Base-by-base conservation (phyloP, 2,888 invertebrate species). In the Catocala sponsa region DNA sequence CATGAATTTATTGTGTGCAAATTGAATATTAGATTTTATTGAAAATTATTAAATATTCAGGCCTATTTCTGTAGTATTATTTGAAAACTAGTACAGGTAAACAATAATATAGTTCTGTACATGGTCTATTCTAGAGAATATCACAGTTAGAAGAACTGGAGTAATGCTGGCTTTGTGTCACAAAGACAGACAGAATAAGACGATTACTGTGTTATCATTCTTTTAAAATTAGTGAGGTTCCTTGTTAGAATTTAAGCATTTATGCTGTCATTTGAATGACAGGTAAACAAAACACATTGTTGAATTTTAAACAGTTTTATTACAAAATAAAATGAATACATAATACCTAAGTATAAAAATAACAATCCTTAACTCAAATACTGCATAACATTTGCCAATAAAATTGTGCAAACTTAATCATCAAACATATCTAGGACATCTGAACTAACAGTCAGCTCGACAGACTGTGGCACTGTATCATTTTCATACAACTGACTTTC, bases 361-460 rank as follows among this genome's bases (percentile, higher is more conserved):
- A 25, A 2, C 25, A 25, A 25, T 25, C 25, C 25, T 25, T 25
- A 25, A 25, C 25, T 25, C 25, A 25, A 42, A 32, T 5, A 44
- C n/a, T 15, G 6, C 5, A 38, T 38, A 38, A 7, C 35, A 38
- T 38, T 6, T 38, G 2, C 25, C 1, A 25, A 38, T 38, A 38
- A 38, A 7, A 9, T 38, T 38, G 9, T 38, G 35, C 13, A 54
- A 35, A 46, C 10, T 60, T 58, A 70, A 65, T 91, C 90, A 86
- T 92, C 92, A 88, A 94, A 95, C 68, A 94, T 85, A 66, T 91
- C 87, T 77, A 93, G 87, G 11, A 91, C 83, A 74, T 92, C 92
- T 11, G 91, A 80, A 67, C 80, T 82, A 49, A 94, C 86, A 11
- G 83, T 84, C 6, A 93, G 72, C 59, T 91, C 89, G 15, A 87